phyloP scores from a whole-genome alignment of 1,140 invertebrate genomes.

The Brachionus asplanchnoidis region DNA sequence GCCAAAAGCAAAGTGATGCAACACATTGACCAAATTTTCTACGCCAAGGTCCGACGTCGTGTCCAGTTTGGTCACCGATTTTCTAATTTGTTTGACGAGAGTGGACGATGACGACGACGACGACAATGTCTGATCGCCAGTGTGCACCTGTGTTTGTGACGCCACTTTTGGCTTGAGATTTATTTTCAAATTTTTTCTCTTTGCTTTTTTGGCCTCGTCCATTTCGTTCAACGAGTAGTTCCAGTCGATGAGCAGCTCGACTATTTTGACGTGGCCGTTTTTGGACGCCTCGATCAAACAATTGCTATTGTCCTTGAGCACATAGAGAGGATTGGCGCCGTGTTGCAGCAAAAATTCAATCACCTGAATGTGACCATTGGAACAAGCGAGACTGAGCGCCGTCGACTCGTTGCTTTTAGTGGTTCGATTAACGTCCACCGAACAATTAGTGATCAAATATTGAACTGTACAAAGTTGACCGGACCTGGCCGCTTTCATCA shows the following conservation, averaged over 20 bases:
- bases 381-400: conserved; percentile 61
- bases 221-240: conserved; percentile 64
- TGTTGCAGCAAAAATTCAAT: conserved; percentile 82
- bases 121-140: no score
- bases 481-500: conserved; percentile 60
- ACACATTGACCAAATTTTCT: conserved; percentile 35
- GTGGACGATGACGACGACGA: neutral
- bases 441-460: conserved; percentile 52
- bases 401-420: conserved; percentile 59
- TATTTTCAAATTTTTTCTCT: conserved; percentile 25
- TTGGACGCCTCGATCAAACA: conserved; percentile 97
- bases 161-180: neutral
- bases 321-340: conserved; percentile 88
- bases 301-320: conserved; percentile 93
- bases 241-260: conserved; percentile 87
- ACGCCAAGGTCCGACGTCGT: conserved; percentile 20
- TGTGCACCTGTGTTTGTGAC: neutral
- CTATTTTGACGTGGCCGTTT: conserved; percentile 88
- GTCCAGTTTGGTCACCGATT: neutral
- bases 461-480: conserved; percentile 59
- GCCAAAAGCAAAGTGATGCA: conserved; percentile 36
- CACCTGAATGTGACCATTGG: conserved; percentile 83
- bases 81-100: conserved; percentile 14
- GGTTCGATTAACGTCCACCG: conserved; percentile 50
- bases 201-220: conserved; percentile 11